phyloP scores from a whole-genome alignment of 2,113 vertebrate species.

The Alouatta palliata region DNA sequence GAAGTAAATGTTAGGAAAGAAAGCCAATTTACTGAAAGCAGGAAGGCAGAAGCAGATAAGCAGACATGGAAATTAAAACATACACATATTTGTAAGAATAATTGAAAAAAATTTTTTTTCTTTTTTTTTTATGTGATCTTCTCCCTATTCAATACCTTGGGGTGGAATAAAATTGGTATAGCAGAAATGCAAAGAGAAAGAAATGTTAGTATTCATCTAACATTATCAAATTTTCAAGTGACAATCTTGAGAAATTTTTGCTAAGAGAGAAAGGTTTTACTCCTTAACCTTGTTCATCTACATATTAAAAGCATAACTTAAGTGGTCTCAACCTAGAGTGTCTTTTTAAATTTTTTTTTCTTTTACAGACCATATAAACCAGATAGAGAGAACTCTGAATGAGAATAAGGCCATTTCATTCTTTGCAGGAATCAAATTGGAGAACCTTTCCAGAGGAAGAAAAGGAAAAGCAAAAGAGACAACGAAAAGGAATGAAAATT shows the following conservation, averaged over 20 bases:
- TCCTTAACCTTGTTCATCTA: not conserved
- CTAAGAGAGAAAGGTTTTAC: not conserved
- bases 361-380: not conserved
- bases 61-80: not conserved
- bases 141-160: not conserved
- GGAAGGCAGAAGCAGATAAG: not conserved
- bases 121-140: not conserved
- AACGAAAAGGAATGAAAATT: not conserved
- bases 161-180: not conserved
- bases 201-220: not conserved
- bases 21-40: not conserved
- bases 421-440: not conserved
- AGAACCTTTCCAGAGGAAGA: not conserved
- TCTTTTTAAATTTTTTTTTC: not conserved
- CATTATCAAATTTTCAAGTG: not conserved
- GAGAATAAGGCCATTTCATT: not conserved
- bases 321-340: not conserved
- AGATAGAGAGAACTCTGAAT: not conserved
- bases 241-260: not conserved
- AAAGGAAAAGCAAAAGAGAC: not conserved
- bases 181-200: conserved; percentile 8
- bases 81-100: not conserved
- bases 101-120: not conserved
- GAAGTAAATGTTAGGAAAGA: not conserved
- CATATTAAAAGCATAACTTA: not conserved